These are phyloP conservation scores for Harpagifer antarcticus DNA, from an alignment of 2,797 vertebrate genomes.

Conservation along the genomic window DNA sequence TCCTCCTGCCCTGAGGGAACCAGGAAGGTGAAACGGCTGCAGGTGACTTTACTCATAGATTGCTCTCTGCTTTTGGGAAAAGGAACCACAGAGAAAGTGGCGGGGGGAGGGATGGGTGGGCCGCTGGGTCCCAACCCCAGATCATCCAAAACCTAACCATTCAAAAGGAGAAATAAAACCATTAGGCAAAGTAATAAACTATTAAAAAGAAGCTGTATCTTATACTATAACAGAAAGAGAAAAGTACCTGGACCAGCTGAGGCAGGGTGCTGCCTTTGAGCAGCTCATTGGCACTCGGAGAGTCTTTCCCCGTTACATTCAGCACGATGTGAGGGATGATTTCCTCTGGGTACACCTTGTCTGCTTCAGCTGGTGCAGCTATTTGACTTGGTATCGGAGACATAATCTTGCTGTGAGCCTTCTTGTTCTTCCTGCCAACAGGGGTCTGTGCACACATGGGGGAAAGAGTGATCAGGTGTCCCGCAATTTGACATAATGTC, in stretches of 20 bases:
- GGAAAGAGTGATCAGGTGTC: too few species aligned
- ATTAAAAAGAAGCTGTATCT: neutral
- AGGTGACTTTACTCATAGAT: constrained; percentile 35
- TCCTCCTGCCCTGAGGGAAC: constrained; percentile 52
- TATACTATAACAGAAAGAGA: neutral
- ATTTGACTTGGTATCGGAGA: constrained; percentile 62
- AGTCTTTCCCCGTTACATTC: constrained; percentile 65
- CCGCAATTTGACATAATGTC: too few species aligned
- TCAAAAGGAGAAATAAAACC: constrained; percentile 1
- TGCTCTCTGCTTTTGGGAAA: constrained; percentile 80
- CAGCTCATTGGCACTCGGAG: constrained; percentile 64
- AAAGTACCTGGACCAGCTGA: constrained; percentile 78
- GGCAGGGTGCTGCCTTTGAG: constrained; percentile 80
- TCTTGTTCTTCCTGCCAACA: constrained; percentile 81
- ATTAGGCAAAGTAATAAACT: too few species aligned
- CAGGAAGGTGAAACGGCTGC: constrained; percentile 85
- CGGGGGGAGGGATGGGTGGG: constrained; percentile 82
- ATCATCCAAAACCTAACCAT: constrained; percentile 86
- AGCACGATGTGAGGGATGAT: constrained; percentile 85
- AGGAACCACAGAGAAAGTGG: constrained; percentile 84
- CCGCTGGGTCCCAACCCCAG: constrained; percentile 86
- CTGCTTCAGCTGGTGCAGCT: neutral
- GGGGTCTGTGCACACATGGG: constrained; percentile 65
- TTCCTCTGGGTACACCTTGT: constrained; percentile 41
- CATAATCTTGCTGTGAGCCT: constrained; percentile 49